Base-by-base conservation (phyloP, 2,888 invertebrate species). In the Mythimna ferrago region DNA sequence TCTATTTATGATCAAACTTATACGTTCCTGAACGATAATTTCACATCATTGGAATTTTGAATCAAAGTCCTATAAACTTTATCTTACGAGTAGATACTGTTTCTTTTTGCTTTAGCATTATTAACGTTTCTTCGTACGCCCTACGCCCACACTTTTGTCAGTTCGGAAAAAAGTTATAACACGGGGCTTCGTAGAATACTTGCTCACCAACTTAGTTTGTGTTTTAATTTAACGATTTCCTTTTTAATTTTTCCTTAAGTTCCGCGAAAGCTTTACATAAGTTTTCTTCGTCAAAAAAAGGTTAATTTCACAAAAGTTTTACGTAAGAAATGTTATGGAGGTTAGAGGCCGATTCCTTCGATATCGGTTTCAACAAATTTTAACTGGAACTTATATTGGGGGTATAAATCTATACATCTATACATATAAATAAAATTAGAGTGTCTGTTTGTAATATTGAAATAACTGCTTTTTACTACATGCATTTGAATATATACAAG, bases 171-270 rank as follows among this genome's bases (percentile, higher is more conserved):
- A 73, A 76, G 9, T 57, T 41, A 4, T 19, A n/a, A 74, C 7
- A 56, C 26, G 9, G 26, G 2, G 3, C 26, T 26, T 21, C 14
- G 38, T 10, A 19, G 35, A 54, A 35, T 16, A 57, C 35, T 63
- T 38, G 3, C 14, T 48, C 3, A 19, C 26, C 7, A 56, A 64
- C n/a, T 56, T 38, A 54, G 32, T 56, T 76, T 51, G n/a, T 16
- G 48, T 62, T 48, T 32, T 7, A 65, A 65, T 54, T 63, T 66
- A 14, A 48, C 6, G 44, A 81, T 32, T 51, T 35, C 4, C 6
- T 16, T 60, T 64, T 70, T 76, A 38, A 57, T 62, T 60, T 64
- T 16, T 10, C 56, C 9, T 1, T 11, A 48, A 63, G 35, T 69
- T 60, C 3, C 26, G 21, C 6, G 9, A 10, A 62, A 57, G 32